These are phyloP conservation scores for Pristionchus maxplancki DNA, from an alignment of 2,888 invertebrate species.

Conservation along the genomic window DNA sequence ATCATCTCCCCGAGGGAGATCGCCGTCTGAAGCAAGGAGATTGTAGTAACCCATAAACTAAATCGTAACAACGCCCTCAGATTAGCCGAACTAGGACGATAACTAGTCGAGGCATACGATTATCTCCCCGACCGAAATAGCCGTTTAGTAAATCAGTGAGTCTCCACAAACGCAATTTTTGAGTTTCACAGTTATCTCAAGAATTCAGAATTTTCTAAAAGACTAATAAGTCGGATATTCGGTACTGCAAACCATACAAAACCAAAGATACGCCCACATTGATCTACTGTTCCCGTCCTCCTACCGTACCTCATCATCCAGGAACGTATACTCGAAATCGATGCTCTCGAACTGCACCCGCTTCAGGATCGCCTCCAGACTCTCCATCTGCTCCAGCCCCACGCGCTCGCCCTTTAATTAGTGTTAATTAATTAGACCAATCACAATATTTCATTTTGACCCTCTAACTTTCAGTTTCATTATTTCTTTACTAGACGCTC, in stretches of 20 bases:
- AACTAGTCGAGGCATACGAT: slow-evolving; percentile 92
- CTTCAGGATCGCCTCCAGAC: slow-evolving; percentile 88
- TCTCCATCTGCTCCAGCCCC: slow-evolving; percentile 85
- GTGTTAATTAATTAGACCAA: background rate
- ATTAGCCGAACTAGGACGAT: too few relatives aligned
- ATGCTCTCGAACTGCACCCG: slow-evolving; percentile 86
- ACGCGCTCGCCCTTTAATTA: slow-evolving; percentile 81
- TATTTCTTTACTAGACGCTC: too few relatives aligned
- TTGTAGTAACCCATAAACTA: too few relatives aligned
- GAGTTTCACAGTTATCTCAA: background rate
- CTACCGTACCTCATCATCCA: slow-evolving; percentile 85
- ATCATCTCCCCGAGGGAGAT: slow-evolving; percentile 92
- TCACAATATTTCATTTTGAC: too few relatives aligned
- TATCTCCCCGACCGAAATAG: slow-evolving; percentile 91
- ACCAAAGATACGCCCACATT: too few relatives aligned
- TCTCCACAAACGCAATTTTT: background rate
- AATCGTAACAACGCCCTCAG: too few relatives aligned
- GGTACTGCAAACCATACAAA: too few relatives aligned
- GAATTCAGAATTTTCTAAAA: background rate
- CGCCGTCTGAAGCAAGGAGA: slow-evolving; percentile 80
- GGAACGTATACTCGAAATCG: slow-evolving; percentile 84
- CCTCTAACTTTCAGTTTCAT: too few relatives aligned
- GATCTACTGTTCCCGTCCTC: background rate
- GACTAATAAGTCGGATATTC: background rate
- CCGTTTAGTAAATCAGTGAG: slow-evolving; percentile 79